phyloP scores from a whole-genome alignment of 2,113 vertebrate genomes.

The Helogale parvula region DNA sequence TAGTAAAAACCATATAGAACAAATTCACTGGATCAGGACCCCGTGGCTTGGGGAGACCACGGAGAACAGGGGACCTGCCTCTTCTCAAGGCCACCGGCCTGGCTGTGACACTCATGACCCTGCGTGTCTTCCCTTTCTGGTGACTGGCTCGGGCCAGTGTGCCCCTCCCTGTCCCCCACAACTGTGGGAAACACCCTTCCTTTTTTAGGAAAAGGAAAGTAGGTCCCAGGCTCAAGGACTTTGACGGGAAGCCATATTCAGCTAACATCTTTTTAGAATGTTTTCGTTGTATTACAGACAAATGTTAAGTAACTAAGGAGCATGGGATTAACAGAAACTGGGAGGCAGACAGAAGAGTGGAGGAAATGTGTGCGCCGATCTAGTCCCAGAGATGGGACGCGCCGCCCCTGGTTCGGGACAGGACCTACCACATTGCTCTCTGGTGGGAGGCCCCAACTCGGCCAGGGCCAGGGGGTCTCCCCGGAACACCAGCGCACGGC shows the following conservation, averaged over 20 bases:
- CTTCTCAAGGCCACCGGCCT: background rate
- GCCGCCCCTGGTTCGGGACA: background rate
- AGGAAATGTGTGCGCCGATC: accelerated
- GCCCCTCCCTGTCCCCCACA: background rate
- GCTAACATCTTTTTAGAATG: background rate
- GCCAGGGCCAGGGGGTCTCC: no score
- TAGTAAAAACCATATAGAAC: background rate
- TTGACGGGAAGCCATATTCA: background rate
- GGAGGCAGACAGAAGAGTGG: background rate
- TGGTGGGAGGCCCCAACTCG: background rate
- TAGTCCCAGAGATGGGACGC: background rate
- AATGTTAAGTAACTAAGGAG: background rate
- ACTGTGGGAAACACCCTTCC: background rate
- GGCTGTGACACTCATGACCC: background rate
- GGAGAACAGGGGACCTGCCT: background rate
- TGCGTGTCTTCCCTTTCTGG: background rate
- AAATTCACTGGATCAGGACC: background rate
- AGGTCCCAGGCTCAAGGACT: background rate
- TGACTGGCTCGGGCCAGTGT: background rate
- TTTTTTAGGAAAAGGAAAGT: background rate
- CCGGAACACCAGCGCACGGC: accelerated
- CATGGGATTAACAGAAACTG: no score
- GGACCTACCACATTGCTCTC: background rate
- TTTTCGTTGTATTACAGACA: background rate
- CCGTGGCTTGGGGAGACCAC: background rate